A percentile compares a stretch with the other conserved stretches of the same genome.
Evolutionary conservation across 2,113 vertebrate species (phyloP).

Genomic region (Sylvietta virens): DNA sequence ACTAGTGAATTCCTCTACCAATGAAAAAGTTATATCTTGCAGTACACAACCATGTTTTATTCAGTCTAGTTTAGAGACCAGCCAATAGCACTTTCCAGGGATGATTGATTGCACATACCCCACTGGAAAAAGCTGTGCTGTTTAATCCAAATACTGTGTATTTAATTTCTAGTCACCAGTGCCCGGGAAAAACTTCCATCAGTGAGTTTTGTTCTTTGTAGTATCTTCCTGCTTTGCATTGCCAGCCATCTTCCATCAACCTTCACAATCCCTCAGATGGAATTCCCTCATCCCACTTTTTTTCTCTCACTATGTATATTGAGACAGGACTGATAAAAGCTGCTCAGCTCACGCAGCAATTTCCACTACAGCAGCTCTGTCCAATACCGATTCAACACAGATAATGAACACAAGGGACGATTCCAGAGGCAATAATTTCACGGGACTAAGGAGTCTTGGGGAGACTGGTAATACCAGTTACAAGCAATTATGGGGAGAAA

Average conservation of each 20-base stretch:
- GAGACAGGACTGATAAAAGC: not conserved
- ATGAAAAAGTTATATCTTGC: not conserved
- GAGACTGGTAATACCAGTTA: not conserved
- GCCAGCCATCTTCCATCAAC: not conserved
- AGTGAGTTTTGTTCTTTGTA: not conserved
- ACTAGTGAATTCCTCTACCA: not conserved
- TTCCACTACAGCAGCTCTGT: not conserved
- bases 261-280: not conserved
- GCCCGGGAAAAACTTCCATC: not conserved
- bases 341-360: not conserved
- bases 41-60: not conserved
- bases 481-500: not conserved
- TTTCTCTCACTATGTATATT: not conserved
- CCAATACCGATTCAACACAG: not conserved
- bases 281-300: not conserved
- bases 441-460: not conserved
- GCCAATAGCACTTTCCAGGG: conserved; percentile 11
- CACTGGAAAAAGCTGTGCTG: not conserved
- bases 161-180: not conserved
- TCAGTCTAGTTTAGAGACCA: not conserved
- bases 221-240: not conserved
- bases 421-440: not conserved
- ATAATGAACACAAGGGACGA: not conserved
- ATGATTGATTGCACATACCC: not conserved
- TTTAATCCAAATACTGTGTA: not conserved